A percentile compares a stretch with the other conserved stretches of the same genome.
Conservation (phyloP, 2,797 vertebrate species). For the Aldrovandia affinis region DNA sequence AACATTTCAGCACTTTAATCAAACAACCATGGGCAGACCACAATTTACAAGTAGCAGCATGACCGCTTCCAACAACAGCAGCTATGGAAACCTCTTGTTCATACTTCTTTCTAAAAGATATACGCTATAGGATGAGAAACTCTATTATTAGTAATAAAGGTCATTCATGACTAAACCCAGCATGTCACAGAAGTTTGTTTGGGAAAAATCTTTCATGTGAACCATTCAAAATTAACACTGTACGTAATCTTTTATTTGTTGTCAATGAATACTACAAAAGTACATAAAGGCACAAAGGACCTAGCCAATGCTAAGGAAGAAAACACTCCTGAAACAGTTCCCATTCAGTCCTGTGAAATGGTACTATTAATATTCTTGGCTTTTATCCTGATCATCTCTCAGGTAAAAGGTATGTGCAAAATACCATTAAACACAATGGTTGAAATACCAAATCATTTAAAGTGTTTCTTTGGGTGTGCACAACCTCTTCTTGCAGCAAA, state of each 20-base stretch:
- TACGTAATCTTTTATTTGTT: conserved; percentile 31
- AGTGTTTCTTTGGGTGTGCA: conserved; percentile 1
- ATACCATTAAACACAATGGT: background rate
- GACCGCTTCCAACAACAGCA: background rate
- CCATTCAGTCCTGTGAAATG: background rate
- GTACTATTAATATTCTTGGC: background rate
- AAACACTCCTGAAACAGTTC: background rate
- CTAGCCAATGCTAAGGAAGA: background rate
- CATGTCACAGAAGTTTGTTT: too few relatives aligned
- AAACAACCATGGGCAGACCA: background rate
- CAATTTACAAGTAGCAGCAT: background rate
- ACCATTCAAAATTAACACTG: background rate
- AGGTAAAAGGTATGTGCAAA: too few relatives aligned
- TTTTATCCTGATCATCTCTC: background rate
- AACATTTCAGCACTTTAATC: too few relatives aligned
- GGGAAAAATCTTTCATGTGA: too few relatives aligned
- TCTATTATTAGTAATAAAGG: too few relatives aligned
- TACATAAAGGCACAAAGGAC: background rate
- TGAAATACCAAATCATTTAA: background rate
- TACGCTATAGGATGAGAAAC: background rate
- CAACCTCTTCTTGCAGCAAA: background rate
- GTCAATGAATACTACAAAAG: conserved; percentile 27
- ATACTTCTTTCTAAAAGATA: conserved; percentile 11
- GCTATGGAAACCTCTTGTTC: background rate
- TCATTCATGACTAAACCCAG: too few relatives aligned